Evolutionary conservation across 37 sponge, comb jelly and placozoan species (phyloP).

Genomic region (Ephydatia muelleri): DNA sequence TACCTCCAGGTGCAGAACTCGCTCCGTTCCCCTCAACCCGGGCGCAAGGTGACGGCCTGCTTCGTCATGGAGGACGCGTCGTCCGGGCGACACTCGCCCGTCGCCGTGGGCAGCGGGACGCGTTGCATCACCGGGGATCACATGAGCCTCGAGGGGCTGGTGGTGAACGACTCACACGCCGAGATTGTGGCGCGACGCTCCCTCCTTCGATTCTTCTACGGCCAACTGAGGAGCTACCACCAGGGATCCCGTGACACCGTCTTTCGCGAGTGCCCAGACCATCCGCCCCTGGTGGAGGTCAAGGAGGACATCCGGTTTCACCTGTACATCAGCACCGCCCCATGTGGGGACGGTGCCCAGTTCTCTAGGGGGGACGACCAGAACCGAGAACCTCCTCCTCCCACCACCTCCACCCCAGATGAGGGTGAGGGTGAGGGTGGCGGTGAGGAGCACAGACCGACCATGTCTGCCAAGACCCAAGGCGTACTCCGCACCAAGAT

Average conservation of each 20-base stretch:
- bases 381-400: slow-evolving; percentile 58
- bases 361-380: slow-evolving; percentile 75
- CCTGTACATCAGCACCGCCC: slow-evolving; percentile 96
- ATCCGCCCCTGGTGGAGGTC: slow-evolving; percentile 21
- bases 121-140: slow-evolving; percentile 80
- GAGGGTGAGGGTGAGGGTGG: background rate
- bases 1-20: slow-evolving; percentile 51
- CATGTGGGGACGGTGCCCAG: slow-evolving; percentile 95
- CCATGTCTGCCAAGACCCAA: slow-evolving; percentile 72
- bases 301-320: slow-evolving; percentile 70
- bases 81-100: slow-evolving; percentile 35
- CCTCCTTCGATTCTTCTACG: slow-evolving; percentile 77
- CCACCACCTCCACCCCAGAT: background rate
- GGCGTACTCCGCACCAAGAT: slow-evolving; percentile 94
- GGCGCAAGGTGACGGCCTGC: slow-evolving; percentile 84
- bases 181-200: slow-evolving; percentile 92
- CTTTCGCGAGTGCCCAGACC: slow-evolving; percentile 3
- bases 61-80: slow-evolving; percentile 75
- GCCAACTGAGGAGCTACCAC: slow-evolving; percentile 42
- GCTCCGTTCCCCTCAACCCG: slow-evolving; percentile 54
- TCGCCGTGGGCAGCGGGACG: slow-evolving; percentile 93
- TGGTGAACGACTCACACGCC: slow-evolving; percentile 94
- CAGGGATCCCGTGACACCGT: slow-evolving; percentile 8
- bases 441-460: slow-evolving; percentile 63
- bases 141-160: slow-evolving; percentile 79